These are phyloP conservation scores for Leptopilina boulardi DNA, from an alignment of 1,140 invertebrate species.

Conservation along the genomic window DNA sequence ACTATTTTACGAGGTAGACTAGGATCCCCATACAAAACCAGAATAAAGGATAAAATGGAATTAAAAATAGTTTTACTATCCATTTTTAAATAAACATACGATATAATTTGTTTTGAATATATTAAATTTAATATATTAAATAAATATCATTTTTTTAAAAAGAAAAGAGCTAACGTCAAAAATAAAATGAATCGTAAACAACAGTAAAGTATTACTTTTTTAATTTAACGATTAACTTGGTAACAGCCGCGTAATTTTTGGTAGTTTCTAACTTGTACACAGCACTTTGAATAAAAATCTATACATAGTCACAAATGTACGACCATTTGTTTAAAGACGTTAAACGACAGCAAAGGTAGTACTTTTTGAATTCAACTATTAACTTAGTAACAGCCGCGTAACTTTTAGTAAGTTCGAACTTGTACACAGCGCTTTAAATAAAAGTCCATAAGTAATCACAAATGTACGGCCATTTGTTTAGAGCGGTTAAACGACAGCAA, in stretches of 20 bases:
- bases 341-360: conserved; percentile 15
- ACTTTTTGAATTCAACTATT: conserved; percentile 28
- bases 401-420: not conserved
- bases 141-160: not conserved
- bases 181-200: not conserved
- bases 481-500: conserved; percentile 4
- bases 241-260: not conserved
- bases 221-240: not conserved
- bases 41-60: conserved; percentile 36
- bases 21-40: conserved; percentile 41
- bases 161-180: not conserved
- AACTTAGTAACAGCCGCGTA: not conserved
- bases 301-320: not conserved
- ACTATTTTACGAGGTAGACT: conserved; percentile 39
- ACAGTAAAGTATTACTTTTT: conserved; percentile 29
- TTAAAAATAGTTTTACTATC: conserved; percentile 23
- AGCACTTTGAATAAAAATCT: conserved; percentile 32
- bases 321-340: not conserved
- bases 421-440: conserved; percentile 30
- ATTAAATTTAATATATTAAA: not conserved
- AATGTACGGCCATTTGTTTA: not conserved
- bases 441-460: conserved; percentile 27
- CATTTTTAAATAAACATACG: not conserved
- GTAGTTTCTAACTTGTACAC: not conserved
- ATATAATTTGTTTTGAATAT: not conserved